A percentile compares a stretch with the other conserved stretches of the same genome.
These are phyloP conservation scores for Ochotona princeps DNA, from an alignment of 2,113 vertebrate species.

Conservation along the genomic window DNA sequence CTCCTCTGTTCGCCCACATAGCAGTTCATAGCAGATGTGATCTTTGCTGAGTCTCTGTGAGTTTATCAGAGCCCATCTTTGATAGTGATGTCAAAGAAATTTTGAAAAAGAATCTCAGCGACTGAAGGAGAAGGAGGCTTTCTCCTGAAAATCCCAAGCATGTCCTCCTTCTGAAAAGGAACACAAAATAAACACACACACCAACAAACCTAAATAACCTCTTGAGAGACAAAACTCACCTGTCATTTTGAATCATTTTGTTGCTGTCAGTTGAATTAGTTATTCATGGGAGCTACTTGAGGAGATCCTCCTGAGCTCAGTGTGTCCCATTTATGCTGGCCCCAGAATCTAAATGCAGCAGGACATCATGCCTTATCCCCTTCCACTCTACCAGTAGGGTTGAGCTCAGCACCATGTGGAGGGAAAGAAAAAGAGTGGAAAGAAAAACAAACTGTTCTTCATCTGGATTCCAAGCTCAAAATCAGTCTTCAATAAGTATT, in stretches of 20 bases:
- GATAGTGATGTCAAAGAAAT: not conserved
- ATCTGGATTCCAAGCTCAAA: conserved; percentile 16
- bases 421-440: too few relatives aligned
- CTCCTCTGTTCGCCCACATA: too few relatives aligned
- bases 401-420: not conserved
- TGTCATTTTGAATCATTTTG: not conserved
- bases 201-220: not conserved
- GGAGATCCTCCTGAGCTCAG: not conserved
- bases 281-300: not conserved
- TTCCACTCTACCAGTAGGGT: not conserved
- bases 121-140: not conserved
- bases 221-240: not conserved
- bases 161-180: not conserved
- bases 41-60: not conserved
- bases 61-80: not conserved
- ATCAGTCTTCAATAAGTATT: conserved; percentile 31
- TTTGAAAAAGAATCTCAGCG: conserved; percentile 21
- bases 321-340: not conserved
- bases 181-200: not conserved
- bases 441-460: conserved; percentile 16
- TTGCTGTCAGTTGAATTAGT: not conserved
- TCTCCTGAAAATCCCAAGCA: conserved; percentile 2
- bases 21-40: not conserved
- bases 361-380: not conserved
- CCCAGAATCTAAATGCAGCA: not conserved